Evolutionary conservation across 2,113 vertebrate species (phyloP).

Genomic region (Cochlearius cochlearius): DNA sequence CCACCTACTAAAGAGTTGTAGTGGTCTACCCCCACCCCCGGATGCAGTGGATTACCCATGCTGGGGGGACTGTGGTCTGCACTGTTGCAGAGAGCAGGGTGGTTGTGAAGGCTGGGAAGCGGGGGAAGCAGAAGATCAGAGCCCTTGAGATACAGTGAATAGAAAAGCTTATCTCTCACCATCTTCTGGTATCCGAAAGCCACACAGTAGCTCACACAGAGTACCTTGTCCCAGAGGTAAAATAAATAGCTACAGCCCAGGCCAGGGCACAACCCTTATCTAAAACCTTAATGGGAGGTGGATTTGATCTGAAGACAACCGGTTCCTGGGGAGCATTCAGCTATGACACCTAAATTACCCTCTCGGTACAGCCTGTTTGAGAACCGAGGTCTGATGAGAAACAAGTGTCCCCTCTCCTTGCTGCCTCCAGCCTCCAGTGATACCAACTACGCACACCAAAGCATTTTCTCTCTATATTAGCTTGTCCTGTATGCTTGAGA

Average conservation of each 20-base stretch:
- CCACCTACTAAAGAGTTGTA: neutral
- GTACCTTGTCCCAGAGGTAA: neutral
- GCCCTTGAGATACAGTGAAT: neutral
- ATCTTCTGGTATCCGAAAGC: neutral
- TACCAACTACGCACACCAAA: neutral
- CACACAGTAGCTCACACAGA: neutral
- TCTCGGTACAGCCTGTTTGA: neutral
- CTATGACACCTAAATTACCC: neutral
- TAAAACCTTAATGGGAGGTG: neutral
- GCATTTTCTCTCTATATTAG: neutral
- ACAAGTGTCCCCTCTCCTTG: neutral
- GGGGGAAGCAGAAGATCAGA: neutral
- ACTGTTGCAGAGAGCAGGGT: neutral
- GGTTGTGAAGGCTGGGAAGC: neutral
- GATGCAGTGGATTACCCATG: neutral
- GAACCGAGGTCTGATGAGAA: neutral
- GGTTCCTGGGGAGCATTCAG: neutral
- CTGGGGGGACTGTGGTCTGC: neutral
- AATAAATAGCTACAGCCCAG: neutral
- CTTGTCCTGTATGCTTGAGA: neutral
- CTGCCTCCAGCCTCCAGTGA: neutral
- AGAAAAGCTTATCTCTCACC: slow-evolving; percentile 10
- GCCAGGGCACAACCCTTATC: neutral
- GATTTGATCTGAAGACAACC: neutral
- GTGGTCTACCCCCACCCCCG: neutral